Base-by-base conservation (phyloP, 2,113 vertebrate genomes). In the Ovis canadensis region DNA sequence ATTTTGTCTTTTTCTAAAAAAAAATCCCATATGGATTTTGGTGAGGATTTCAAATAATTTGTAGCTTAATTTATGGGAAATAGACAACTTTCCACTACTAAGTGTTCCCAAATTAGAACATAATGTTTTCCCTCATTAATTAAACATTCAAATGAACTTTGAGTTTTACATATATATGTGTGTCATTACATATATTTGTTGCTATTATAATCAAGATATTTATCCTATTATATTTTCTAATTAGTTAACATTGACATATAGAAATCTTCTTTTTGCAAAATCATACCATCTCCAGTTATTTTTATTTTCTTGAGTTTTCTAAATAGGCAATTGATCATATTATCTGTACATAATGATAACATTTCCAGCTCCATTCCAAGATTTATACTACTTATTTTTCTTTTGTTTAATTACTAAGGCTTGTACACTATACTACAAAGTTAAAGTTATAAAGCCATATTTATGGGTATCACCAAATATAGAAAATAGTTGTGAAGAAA, bases 1-100 rank as follows among this genome's bases (percentile, higher is more conserved):
- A 54, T 88, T 81, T 97, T 95, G 43, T 45, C 74, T 96, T 11
- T 17, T 84, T 94, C 59, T 97, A 54, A 97, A 97, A 84, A 84
- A 88, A 80, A 88, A 71, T 85, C 11, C 87, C 74, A 62, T 92
- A 57, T 83, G 55, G 59, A 86, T 94, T 88, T 93, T 89, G 43
- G 96, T 82, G 45, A 97, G 43, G 36, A 89, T 95, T 93, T 64
- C 8, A 97, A 96, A 89, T 81, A 97, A 92, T 90, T 88, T 93
- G 86, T 64, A 89, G 80, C 88, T 88, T 86, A 92, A 71, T 96
- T 91, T 86, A 55, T 88, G 36, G 88, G 55, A 93, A 94, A 93
- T 92, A 40, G 50, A 96, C 45, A 86, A 80, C 14, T 92, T 88
- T 88, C 54, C 25, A 55, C 8, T 95, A 78, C 27, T 82, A 81